Conservation (phyloP, 2,888 invertebrate genomes). For the Polyploca ridens region DNA sequence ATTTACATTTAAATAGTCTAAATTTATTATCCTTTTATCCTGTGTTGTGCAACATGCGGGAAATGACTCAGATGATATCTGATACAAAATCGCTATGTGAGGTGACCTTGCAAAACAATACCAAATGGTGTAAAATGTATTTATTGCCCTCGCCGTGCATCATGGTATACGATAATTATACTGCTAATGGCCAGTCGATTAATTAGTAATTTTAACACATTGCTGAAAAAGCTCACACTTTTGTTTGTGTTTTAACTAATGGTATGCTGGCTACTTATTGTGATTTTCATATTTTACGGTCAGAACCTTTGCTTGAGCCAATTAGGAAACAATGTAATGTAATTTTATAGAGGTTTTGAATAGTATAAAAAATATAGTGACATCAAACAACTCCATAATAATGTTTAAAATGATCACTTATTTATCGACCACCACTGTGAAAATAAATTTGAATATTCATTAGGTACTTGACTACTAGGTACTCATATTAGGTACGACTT, state of each 20-base stretch:
- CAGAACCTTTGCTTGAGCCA: background rate
- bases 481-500: no score
- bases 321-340: background rate
- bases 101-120: conserved; percentile 52
- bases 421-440: background rate
- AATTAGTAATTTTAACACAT: conserved; percentile 49
- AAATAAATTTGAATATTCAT: background rate
- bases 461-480: no score
- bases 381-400: background rate
- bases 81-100: conserved; percentile 34
- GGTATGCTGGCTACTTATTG: background rate
- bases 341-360: no score
- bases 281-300: background rate
- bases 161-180: conserved; percentile 65
- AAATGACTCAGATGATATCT: conserved; percentile 41
- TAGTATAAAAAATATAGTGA: no score
- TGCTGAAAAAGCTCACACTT: conserved; percentile 31
- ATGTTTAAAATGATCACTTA: background rate
- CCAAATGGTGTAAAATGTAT: conserved; percentile 35
- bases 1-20: conserved; percentile 9
- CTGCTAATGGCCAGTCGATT: conserved; percentile 57
- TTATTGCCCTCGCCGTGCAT: conserved; percentile 48
- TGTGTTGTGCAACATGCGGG: conserved; percentile 20
- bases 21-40: conserved; percentile 3
- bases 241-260: conserved; percentile 24